Conservation (phyloP, 1,140 invertebrate species). For the Laupala kohalensis region DNA sequence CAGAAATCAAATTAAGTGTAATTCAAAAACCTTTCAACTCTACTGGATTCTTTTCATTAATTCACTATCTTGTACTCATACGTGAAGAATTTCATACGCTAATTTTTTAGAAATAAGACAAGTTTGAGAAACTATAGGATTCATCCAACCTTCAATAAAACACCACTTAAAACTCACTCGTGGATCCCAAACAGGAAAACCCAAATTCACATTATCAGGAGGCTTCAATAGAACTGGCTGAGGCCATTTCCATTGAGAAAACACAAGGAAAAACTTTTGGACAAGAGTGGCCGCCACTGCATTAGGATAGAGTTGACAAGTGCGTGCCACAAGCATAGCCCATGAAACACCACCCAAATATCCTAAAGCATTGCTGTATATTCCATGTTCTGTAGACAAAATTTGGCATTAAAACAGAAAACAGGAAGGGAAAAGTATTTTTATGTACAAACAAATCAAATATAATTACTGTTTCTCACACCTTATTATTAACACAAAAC, state of each 20-base stretch:
- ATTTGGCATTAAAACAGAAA: neutral
- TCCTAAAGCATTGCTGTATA: slow-evolving; percentile 96
- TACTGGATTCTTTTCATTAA: neutral
- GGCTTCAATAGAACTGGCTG: slow-evolving; percentile 92
- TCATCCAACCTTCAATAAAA: neutral
- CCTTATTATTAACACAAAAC: no score
- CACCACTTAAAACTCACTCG: slow-evolving; percentile 40
- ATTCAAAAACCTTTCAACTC: slow-evolving; percentile 1
- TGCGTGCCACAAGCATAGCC: slow-evolving; percentile 97
- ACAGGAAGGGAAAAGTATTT: neutral
- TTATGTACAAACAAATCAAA: no score
- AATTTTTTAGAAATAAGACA: slow-evolving; percentile 1
- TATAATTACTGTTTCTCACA: no score
- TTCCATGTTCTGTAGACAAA: slow-evolving; percentile 60
- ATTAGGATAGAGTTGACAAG: slow-evolving; percentile 97
- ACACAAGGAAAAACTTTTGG: slow-evolving; percentile 97
- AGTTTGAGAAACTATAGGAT: neutral
- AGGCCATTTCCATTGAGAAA: slow-evolving; percentile 96
- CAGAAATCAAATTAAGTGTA: neutral
- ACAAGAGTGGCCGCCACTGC: slow-evolving; percentile 87
- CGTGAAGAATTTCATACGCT: no score
- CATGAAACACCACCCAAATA: slow-evolving; percentile 98
- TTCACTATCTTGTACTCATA: no score
- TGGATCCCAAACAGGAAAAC: slow-evolving; percentile 92
- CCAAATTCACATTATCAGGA: slow-evolving; percentile 72